Conservation (phyloP, 2,888 invertebrate genomes). For the Coenonympha glycerion region DNA sequence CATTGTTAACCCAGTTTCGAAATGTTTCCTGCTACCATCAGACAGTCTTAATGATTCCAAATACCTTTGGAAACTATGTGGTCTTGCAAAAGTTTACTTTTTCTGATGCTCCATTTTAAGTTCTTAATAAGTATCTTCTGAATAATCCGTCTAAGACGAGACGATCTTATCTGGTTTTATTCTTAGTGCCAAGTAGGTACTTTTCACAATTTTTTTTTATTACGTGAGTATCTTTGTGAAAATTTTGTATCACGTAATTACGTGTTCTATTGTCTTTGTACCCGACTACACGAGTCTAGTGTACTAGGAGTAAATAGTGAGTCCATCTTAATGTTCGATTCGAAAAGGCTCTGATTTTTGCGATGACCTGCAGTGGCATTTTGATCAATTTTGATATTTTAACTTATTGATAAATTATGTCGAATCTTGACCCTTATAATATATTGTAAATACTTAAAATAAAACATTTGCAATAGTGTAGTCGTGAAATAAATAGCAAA, state of each 20-base stretch:
- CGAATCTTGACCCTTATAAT: background rate
- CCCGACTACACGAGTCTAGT: no score
- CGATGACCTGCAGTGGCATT: no score
- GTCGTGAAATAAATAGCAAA: slow-evolving; percentile 2
- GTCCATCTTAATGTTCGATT: no score
- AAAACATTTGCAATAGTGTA: background rate
- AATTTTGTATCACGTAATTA: background rate
- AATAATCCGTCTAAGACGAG: background rate
- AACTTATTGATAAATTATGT: no score
- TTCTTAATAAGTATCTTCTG: background rate
- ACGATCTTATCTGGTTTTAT: slow-evolving; percentile 1
- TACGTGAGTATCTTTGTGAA: background rate
- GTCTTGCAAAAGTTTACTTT: slow-evolving; percentile 40
- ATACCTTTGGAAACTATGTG: slow-evolving; percentile 21
- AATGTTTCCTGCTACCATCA: slow-evolving; percentile 11
- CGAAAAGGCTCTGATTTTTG: no score
- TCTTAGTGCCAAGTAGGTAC: slow-evolving; percentile 10
- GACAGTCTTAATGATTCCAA: slow-evolving; percentile 17
- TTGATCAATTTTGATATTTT: no score
- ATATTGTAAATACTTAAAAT: background rate
- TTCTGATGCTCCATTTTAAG: background rate
- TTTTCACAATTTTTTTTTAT: background rate
- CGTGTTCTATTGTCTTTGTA: background rate
- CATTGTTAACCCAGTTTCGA: slow-evolving; percentile 20
- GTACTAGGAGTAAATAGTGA: no score